phyloP scores from a whole-genome alignment of 2,113 vertebrate genomes.

The Cavia aperea region DNA sequence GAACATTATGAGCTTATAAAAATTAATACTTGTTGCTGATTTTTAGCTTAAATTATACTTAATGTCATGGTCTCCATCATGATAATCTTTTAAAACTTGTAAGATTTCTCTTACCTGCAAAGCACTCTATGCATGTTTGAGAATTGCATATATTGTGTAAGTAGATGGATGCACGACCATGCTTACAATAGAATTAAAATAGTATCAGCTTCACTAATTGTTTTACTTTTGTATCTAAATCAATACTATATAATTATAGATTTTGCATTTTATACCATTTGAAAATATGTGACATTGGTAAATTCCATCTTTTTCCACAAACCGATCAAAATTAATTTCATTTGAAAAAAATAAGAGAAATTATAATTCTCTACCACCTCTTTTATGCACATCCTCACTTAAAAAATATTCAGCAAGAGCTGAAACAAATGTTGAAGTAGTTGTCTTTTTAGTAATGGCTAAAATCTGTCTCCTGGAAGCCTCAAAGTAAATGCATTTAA shows the following conservation, averaged over 20 bases:
- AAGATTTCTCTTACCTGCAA: not conserved
- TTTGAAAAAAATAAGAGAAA: not conserved
- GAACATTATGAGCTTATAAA: not conserved
- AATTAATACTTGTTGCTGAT: not conserved
- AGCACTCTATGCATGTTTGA: not conserved
- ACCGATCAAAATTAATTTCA: not conserved
- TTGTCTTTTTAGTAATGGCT: not conserved
- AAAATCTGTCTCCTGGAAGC: not conserved
- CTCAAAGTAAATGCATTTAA: not conserved
- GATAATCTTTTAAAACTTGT: not conserved
- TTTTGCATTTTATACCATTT: not conserved
- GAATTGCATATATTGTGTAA: not conserved
- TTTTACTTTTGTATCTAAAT: not conserved
- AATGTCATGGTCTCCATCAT: not conserved
- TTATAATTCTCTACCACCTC: not conserved
- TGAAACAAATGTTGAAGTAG: not conserved
- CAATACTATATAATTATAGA: not conserved
- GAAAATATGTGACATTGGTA: not conserved
- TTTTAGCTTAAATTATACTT: not conserved
- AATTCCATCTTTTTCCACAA: not conserved
- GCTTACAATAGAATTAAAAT: not conserved
- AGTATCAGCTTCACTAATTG: not conserved
- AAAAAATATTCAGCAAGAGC: not conserved
- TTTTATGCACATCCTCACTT: not conserved
- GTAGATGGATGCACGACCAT: not conserved